Conservation (phyloP, 2,797 vertebrate species). For the Spinus pinus region DNA sequence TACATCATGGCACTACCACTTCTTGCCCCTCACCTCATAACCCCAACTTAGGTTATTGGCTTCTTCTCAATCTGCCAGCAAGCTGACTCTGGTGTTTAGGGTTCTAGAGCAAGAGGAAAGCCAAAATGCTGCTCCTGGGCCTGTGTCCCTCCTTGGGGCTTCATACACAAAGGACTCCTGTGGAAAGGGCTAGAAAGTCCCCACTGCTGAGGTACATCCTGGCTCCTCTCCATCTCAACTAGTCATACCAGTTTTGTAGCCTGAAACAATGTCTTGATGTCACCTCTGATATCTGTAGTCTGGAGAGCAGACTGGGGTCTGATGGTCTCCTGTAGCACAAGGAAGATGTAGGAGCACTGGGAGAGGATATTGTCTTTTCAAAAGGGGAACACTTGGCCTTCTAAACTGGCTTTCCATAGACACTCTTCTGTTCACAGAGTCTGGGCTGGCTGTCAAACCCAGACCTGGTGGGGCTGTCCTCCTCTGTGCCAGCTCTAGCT, state of each 20-base stretch:
- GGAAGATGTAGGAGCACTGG: neutral
- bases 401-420: neutral
- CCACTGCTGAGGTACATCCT: neutral
- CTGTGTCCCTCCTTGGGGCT: neutral
- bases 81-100: neutral
- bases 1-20: neutral
- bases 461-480: neutral
- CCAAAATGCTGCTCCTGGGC: neutral
- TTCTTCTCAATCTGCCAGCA: neutral
- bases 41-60: neutral
- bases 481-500: neutral
- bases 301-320: neutral
- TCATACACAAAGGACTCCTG: neutral
- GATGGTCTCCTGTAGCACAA: neutral
- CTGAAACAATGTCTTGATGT: neutral
- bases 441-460: neutral
- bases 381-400: neutral
- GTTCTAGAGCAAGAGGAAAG: neutral
- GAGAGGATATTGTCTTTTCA: neutral
- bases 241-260: neutral
- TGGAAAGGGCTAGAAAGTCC: neutral
- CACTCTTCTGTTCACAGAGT: neutral
- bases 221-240: neutral
- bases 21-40: neutral
- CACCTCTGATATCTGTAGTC: neutral